Evolutionary conservation across 2,888 invertebrate species (phyloP), one percentile per base, ranked within the genome.

Genomic region (Drosophila meridionalis): DNA sequence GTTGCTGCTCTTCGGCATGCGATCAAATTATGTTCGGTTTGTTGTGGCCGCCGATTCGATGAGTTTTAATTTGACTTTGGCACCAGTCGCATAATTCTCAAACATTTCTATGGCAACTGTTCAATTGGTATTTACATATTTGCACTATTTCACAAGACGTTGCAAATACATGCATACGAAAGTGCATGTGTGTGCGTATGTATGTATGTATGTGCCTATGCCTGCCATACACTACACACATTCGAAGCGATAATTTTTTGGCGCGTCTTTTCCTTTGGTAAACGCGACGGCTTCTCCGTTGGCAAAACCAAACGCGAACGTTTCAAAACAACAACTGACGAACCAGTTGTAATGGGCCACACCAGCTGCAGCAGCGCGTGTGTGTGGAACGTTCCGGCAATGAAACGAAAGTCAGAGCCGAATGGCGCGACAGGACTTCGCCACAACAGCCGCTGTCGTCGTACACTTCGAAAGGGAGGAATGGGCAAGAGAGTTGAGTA

Each of bases 241-340:
- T 53, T 34, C 61, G 64, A 56, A 59, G 60, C 76, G 80, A 32
- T 60, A 71, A 67, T 63, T 69, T 69, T 78, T 78, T 78, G 78
- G 78, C 78, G 78, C 78, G 78, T 80, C 67, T 80, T 79, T 80
- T 67, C 50, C 47, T 55, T 50, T 69, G 64, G 62, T 56, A 9
- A 61, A 63, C 65, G 66, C 50, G 56, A 69, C 43, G 42, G 28
- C 34, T 48, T 38, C 47, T 69, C 65, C 72, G 63, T 30, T 34
- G 42, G 30, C 42, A 40, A 43, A 52, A 73, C 78, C 76, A 28
- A 61, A 69, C 79, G 65, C 30, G 43, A 64, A 43, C 73, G 79
- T 57, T 73, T 76, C 79, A 79, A 73, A 81, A 82, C 66, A 79
- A 81, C 79, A 73, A 81, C 82, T 81, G 81, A 75, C 52, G 59